A percentile compares a stretch with the other conserved stretches of the same genome.
These are phyloP conservation scores for Lanius ludovicianus DNA, from an alignment of 2,113 vertebrate genomes.

Conservation along the genomic window DNA sequence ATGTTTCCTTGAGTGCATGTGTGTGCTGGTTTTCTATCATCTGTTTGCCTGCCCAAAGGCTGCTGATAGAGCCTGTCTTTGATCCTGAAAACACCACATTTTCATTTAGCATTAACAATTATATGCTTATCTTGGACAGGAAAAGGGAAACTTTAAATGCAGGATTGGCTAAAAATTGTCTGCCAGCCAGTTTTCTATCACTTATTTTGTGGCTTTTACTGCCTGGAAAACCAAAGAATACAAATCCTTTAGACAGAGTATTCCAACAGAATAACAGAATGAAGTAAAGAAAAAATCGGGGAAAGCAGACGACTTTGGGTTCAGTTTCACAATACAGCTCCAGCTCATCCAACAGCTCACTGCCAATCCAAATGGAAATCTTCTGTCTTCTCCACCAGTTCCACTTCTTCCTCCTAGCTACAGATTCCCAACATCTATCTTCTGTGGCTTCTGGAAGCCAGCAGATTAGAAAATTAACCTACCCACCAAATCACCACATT, in stretches of 20 bases:
- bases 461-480: not conserved
- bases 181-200: not conserved
- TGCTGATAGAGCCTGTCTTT: constrained; percentile 11
- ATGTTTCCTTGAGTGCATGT: not conserved
- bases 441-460: not conserved
- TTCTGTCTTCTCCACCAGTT: not conserved
- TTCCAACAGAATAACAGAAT: not conserved
- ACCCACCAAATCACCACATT: rapidly evolving
- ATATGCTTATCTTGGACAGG: not conserved
- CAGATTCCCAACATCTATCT: not conserved
- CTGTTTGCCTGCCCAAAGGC: not conserved
- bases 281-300: not conserved
- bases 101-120: not conserved
- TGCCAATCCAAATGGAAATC: not conserved
- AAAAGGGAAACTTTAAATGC: constrained; percentile 14
- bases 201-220: not conserved
- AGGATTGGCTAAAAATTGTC: not conserved
- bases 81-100: not conserved
- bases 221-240: not conserved
- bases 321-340: not conserved
- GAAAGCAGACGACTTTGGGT: not conserved
- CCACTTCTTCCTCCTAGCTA: not conserved
- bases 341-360: not conserved
- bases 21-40: not conserved
- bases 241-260: not conserved